Evolutionary conservation across 2,888 invertebrate species (phyloP).

Genomic region (Biston betularia): DNA sequence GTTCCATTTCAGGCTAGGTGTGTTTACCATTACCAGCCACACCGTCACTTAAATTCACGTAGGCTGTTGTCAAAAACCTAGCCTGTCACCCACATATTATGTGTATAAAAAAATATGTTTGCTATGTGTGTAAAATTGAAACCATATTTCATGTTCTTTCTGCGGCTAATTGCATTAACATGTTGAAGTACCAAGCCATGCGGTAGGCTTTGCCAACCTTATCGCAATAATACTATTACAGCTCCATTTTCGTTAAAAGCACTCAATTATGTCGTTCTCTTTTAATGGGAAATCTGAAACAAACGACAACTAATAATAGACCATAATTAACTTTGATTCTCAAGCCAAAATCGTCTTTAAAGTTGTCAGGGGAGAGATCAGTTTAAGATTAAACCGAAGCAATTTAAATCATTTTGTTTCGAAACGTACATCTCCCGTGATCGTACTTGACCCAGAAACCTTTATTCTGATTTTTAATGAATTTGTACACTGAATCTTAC

Average conservation of each 20-base stretch:
- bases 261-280: conserved; percentile 58
- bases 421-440: conserved; percentile 28
- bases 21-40: too few relatives aligned
- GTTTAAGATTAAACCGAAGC: not conserved
- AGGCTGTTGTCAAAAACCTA: too few relatives aligned
- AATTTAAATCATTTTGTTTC: conserved; percentile 10
- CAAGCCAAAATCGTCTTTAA: conserved; percentile 10
- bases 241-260: conserved; percentile 63
- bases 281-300: conserved; percentile 57
- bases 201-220: conserved; percentile 32
- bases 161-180: not conserved
- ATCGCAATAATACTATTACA: conserved; percentile 56
- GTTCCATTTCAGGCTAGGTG: too few relatives aligned
- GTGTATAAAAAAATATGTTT: too few relatives aligned
- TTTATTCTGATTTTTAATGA: conserved; percentile 56
- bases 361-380: not conserved
- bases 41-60: too few relatives aligned
- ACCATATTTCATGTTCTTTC: not conserved
- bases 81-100: too few relatives aligned
- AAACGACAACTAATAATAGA: conserved; percentile 48
- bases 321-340: conserved; percentile 37
- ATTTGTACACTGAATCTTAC: conserved; percentile 40
- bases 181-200: not conserved
- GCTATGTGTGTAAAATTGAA: not conserved
- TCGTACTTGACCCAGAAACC: conserved; percentile 68